Evolutionary conservation across 2,888 invertebrate genomes (phyloP).

Genomic region (Nasonia oneida): DNA sequence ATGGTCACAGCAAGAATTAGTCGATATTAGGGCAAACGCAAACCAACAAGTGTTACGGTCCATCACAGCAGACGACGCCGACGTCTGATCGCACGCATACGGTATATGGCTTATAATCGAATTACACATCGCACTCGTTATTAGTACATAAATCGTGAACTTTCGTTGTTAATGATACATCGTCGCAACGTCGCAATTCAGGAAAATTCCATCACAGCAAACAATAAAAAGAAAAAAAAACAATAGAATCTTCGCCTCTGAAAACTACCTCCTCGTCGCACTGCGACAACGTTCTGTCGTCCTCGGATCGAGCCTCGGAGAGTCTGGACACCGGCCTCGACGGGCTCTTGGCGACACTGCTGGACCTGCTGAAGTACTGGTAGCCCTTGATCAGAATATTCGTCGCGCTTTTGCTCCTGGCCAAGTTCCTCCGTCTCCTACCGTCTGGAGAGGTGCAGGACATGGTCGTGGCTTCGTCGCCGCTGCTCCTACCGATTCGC

Average conservation of each 20-base stretch:
- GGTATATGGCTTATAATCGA: neutral
- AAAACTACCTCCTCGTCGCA: conserved; percentile 71
- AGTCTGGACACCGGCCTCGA: conserved; percentile 67
- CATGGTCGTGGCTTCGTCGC: neutral
- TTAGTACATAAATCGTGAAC: neutral
- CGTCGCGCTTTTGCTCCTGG: conserved; percentile 85
- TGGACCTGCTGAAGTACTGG: conserved; percentile 82
- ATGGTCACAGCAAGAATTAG: conserved; percentile 25
- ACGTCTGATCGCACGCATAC: neutral
- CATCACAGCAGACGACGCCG: neutral
- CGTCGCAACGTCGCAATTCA: neutral
- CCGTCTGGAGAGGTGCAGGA: conserved; percentile 24
- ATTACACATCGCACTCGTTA: conserved; percentile 3
- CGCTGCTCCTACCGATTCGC: conserved; percentile 82
- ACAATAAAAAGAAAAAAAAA: neutral
- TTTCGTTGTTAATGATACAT: neutral
- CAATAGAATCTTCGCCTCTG: neutral
- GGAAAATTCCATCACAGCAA: neutral
- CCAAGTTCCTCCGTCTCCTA: conserved; percentile 43
- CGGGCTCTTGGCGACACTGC: conserved; percentile 73
- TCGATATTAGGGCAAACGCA: conserved; percentile 24
- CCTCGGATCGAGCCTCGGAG: conserved; percentile 68
- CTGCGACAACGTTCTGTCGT: conserved; percentile 74
- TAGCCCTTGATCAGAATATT: conserved; percentile 92
- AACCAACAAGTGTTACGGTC: conserved; percentile 20